These are phyloP conservation scores for Andrena bicolor DNA, from an alignment of 2,888 invertebrate genomes.

Conservation along the genomic window DNA sequence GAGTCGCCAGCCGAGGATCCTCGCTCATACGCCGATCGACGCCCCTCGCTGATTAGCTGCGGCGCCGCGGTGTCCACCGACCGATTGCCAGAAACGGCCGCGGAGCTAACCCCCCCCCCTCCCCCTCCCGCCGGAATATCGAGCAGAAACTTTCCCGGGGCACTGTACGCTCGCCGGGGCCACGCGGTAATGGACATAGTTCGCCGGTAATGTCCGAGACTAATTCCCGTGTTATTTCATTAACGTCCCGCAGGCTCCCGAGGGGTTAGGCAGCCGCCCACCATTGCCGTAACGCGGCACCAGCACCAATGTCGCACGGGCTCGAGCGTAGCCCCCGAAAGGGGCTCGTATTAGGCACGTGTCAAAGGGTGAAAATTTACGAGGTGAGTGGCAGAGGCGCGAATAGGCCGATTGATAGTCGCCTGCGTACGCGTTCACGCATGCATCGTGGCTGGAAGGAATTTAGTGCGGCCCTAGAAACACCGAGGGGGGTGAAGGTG, in stretches of 20 bases:
- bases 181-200: constrained; percentile 84
- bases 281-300: constrained; percentile 57
- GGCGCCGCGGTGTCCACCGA: not conserved
- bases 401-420: constrained; percentile 79
- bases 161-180: constrained; percentile 62
- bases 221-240: constrained; percentile 85
- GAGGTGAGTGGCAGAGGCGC: constrained; percentile 75
- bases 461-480: not conserved
- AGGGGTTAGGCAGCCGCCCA: constrained; percentile 76
- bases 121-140: constrained; percentile 34
- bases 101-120: constrained; percentile 14
- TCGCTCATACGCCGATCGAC: not conserved
- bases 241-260: constrained; percentile 83
- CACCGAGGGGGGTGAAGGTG: not conserved
- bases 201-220: constrained; percentile 85
- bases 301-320: constrained; percentile 37
- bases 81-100: constrained; percentile 40
- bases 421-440: constrained; percentile 26
- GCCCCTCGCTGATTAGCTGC: constrained; percentile 12
- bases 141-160: constrained; percentile 48
- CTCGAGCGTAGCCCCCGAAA: constrained; percentile 55
- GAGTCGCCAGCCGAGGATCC: not conserved
- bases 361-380: constrained; percentile 84
- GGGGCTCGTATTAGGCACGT: constrained; percentile 79
- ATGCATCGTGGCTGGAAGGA: constrained; percentile 9